phyloP scores from a whole-genome alignment of 1,140 invertebrate genomes.

The Zelostemma sp. region DNA sequence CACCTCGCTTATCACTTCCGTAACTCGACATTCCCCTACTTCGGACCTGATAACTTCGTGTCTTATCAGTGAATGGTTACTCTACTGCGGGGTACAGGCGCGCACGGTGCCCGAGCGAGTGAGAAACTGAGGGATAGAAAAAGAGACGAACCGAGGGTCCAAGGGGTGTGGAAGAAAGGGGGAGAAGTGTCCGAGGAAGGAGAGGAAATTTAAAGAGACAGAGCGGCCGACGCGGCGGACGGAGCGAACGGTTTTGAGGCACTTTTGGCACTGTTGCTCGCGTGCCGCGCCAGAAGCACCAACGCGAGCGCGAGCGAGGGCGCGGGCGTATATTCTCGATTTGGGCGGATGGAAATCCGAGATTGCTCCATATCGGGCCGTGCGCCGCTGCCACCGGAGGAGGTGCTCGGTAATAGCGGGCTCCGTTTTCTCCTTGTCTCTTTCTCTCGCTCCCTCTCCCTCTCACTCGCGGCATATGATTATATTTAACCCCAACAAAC shows the following conservation, averaged over 20 bases:
- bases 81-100: slow-evolving; percentile 10
- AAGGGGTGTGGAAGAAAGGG: slow-evolving; percentile 5
- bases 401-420: slow-evolving; percentile 53
- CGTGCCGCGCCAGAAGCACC: slow-evolving; percentile 44
- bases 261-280: slow-evolving; percentile 62
- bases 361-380: slow-evolving; percentile 70
- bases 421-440: slow-evolving; percentile 27
- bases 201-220: slow-evolving; percentile 35
- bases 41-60: background rate
- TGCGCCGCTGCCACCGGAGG: slow-evolving; percentile 57
- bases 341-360: slow-evolving; percentile 71
- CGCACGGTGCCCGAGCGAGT: slow-evolving; percentile 6
- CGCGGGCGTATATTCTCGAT: slow-evolving; percentile 69
- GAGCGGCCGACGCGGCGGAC: slow-evolving; percentile 27
- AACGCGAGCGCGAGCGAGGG: slow-evolving; percentile 51
- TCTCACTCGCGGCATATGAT: slow-evolving; percentile 50
- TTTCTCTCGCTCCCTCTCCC: slow-evolving; percentile 15
- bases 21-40: slow-evolving; percentile 4
- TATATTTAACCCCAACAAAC: slow-evolving; percentile 64
- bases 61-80: slow-evolving; percentile 11
- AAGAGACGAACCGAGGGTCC: slow-evolving; percentile 3
- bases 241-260: slow-evolving; percentile 57
- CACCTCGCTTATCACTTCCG: slow-evolving; percentile 3
- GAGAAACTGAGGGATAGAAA: slow-evolving; percentile 7
- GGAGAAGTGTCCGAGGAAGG: slow-evolving; percentile 13